phyloP scores from a whole-genome alignment of 2,888 invertebrate genomes.

The Mesorhabditis spiculigera region DNA sequence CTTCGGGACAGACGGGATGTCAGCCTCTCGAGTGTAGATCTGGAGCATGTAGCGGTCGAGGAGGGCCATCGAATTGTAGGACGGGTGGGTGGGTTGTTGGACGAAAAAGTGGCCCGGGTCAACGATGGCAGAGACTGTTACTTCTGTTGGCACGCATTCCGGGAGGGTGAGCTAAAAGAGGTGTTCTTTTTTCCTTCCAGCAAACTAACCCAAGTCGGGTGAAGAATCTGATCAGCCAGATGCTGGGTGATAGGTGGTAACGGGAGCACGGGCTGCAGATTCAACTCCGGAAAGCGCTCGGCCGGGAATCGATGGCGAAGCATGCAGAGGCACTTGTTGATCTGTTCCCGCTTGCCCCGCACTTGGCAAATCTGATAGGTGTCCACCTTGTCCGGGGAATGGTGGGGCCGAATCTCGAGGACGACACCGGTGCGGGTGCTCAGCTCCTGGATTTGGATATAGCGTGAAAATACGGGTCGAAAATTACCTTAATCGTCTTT shows the following conservation, averaged over 20 bases:
- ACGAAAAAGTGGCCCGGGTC: constrained; percentile 86
- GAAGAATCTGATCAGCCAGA: constrained; percentile 34
- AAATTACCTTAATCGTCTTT: not conserved
- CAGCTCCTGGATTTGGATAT: constrained; percentile 43
- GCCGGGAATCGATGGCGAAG: constrained; percentile 54
- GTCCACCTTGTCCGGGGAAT: constrained; percentile 45
- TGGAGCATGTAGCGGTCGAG: constrained; percentile 69
- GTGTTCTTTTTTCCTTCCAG: not conserved
- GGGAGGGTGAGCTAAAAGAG: constrained; percentile 74
- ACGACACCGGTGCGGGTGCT: constrained; percentile 51
- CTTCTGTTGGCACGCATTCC: constrained; percentile 87
- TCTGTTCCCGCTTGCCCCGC: constrained; percentile 54
- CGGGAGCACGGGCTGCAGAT: constrained; percentile 57
- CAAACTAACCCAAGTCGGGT: constrained; percentile 39
- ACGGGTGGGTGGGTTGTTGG: constrained; percentile 89
- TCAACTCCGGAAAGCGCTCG: constrained; percentile 57
- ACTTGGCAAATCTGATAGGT: constrained; percentile 58
- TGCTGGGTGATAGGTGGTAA: constrained; percentile 39
- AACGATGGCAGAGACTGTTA: constrained; percentile 80
- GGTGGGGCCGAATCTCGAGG: constrained; percentile 55
- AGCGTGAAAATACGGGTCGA: not conserved
- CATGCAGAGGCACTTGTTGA: constrained; percentile 55
- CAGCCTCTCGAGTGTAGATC: constrained; percentile 72
- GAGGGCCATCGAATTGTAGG: constrained; percentile 71
- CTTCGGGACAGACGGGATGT: constrained; percentile 76